Evolutionary conservation across 2,888 invertebrate species (phyloP).

Genomic region (Crocallis elinguaria): DNA sequence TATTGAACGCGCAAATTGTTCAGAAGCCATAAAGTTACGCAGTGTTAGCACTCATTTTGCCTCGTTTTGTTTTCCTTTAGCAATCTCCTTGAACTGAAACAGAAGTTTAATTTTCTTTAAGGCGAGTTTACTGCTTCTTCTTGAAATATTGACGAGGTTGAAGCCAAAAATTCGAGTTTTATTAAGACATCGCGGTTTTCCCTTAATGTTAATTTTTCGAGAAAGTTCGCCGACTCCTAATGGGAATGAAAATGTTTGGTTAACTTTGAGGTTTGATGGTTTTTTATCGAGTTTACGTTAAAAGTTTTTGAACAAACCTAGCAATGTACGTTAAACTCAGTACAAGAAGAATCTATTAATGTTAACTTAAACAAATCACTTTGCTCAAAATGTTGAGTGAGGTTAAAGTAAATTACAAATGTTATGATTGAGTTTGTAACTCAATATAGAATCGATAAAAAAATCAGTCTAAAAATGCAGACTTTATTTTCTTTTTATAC

Average conservation of each 20-base stretch:
- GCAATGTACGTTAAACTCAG: neutral
- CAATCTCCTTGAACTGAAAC: constrained; percentile 36
- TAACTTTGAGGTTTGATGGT: constrained; percentile 24
- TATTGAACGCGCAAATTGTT: constrained; percentile 38
- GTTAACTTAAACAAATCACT: too few relatives aligned
- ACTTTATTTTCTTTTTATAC: too few relatives aligned
- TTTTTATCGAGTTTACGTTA: constrained; percentile 23
- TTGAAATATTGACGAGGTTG: constrained; percentile 48
- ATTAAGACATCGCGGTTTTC: constrained; percentile 38
- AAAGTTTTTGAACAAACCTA: neutral
- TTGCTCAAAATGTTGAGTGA: too few relatives aligned
- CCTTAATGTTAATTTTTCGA: constrained; percentile 36
- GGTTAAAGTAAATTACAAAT: too few relatives aligned
- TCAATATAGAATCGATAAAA: too few relatives aligned
- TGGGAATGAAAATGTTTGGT: constrained; percentile 36
- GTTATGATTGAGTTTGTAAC: too few relatives aligned
- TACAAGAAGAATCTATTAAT: neutral
- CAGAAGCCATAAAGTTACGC: constrained; percentile 44
- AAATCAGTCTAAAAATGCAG: too few relatives aligned
- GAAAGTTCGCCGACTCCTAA: constrained; percentile 33
- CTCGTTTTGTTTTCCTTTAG: constrained; percentile 48
- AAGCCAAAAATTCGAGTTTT: constrained; percentile 47
- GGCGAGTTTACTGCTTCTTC: constrained; percentile 44
- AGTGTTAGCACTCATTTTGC: constrained; percentile 45
- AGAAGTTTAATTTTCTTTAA: constrained; percentile 53